These are phyloP conservation scores for Terebella lapidaria DNA, from an alignment of 2,888 invertebrate species.

Conservation along the genomic window DNA sequence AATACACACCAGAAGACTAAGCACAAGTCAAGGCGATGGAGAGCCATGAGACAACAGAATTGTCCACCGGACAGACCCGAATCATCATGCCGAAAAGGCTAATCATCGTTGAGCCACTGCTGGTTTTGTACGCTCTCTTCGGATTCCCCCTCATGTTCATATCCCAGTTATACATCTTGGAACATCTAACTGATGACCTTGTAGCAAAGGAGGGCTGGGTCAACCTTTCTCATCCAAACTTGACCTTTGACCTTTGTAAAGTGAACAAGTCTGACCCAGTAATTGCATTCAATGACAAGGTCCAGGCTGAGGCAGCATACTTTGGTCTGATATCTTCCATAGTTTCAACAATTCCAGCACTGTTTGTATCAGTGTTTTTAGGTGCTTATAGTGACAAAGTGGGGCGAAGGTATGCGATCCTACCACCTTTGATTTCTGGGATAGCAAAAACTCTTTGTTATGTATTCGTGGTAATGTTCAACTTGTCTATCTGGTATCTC, in stretches of 20 bases:
- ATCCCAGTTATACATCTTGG: conserved; percentile 9
- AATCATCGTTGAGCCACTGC: conserved; percentile 17
- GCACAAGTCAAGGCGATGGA: too few species aligned
- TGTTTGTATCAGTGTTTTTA: conserved; percentile 15
- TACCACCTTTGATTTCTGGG: conserved; percentile 18
- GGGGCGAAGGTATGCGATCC: conserved; percentile 19
- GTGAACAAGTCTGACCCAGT: conserved; percentile 7
- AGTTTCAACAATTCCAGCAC: conserved; percentile 12
- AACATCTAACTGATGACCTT: conserved; percentile 1
- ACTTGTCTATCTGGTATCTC: conserved; percentile 11
- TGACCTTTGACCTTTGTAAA: conserved; percentile 1
- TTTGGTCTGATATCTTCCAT: conserved; percentile 6
- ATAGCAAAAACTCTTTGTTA: conserved; percentile 1
- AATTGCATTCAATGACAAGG: conserved; percentile 5
- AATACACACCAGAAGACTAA: too few species aligned
- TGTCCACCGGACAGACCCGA: not conserved
- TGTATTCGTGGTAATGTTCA: conserved; percentile 8
- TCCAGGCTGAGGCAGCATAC: conserved; percentile 10
- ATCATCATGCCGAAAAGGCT: not conserved
- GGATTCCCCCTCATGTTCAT: conserved; percentile 11
- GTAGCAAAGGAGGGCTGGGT: not conserved
- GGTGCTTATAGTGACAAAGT: conserved; percentile 20
- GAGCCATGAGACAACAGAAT: not conserved
- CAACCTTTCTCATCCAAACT: not conserved
- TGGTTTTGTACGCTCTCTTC: conserved; percentile 8